Percentiles rank a stretch among this genome's conserved stretches.
phyloP scores from a whole-genome alignment of 2,113 vertebrate genomes.

The Mobula hypostoma region DNA sequence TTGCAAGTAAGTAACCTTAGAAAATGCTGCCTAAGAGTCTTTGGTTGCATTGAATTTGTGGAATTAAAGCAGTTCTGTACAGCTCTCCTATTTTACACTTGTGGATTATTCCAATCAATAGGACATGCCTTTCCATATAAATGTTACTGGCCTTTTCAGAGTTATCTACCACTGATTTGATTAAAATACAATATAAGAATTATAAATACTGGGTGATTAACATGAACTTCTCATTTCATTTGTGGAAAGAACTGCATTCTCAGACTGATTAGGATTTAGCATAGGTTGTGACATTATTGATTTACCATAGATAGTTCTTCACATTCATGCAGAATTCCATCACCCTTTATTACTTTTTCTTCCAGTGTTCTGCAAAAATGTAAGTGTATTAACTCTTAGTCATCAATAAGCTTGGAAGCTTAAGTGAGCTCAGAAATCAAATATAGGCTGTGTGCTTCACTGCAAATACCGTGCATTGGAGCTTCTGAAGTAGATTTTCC shows the following conservation, averaged over 20 bases:
- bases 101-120: not conserved
- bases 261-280: slow-evolving; percentile 44
- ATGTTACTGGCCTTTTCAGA: not conserved
- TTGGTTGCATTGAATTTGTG: not conserved
- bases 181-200: not conserved
- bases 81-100: not conserved
- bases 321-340: slow-evolving; percentile 61
- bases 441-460: not conserved
- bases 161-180: not conserved
- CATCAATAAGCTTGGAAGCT: not conserved
- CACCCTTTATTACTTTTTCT: slow-evolving; percentile 64
- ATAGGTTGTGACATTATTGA: slow-evolving; percentile 60
- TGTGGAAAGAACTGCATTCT: not conserved
- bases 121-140: not conserved
- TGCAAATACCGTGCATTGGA: not conserved
- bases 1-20: not conserved
- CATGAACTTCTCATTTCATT: slow-evolving; percentile 42
- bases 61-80: not conserved
- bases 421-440: not conserved
- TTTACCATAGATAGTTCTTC: slow-evolving; percentile 51
- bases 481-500: not conserved
- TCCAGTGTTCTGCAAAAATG: slow-evolving; percentile 44
- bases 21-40: not conserved
- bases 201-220: slow-evolving; percentile 46
- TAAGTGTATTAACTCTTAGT: slow-evolving; percentile 35